Percentiles rank a stretch among this genome's conserved stretches.
Conservation (phyloP, 2,797 vertebrate genomes). For the Alexandromys oeconomus region DNA sequence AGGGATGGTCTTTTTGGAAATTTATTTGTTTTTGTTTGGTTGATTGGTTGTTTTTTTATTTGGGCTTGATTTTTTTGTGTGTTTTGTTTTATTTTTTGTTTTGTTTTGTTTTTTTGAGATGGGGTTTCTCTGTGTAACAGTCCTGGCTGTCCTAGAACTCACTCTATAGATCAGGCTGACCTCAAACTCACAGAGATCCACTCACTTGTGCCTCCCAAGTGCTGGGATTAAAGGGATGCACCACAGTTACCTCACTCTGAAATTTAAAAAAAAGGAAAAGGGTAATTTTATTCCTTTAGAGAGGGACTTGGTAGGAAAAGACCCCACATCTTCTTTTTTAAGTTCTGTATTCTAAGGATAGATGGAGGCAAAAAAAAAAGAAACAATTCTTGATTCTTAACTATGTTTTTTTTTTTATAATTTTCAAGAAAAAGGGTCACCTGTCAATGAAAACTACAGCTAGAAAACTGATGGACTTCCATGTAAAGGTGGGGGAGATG, state of each 20-base stretch:
- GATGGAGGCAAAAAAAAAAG: not conserved
- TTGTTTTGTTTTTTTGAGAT: not conserved
- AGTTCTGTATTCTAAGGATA: not conserved
- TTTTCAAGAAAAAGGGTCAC: not conserved
- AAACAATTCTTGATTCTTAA: not conserved
- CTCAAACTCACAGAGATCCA: not conserved
- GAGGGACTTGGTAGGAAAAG: not conserved
- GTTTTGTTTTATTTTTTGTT: too few relatives aligned
- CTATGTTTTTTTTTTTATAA: not conserved
- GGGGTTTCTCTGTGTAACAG: not conserved
- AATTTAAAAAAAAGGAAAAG: not conserved
- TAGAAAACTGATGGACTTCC: not conserved
- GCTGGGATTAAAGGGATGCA: accelerated
- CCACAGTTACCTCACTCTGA: not conserved
- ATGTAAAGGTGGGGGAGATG: not conserved
- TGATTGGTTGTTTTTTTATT: not conserved
- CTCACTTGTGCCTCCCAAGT: not conserved
- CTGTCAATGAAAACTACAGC: not conserved
- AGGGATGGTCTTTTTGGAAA: not conserved
- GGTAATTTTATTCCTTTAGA: not conserved
- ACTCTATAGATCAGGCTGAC: not conserved
- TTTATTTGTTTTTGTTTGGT: not conserved
- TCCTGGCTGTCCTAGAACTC: not conserved
- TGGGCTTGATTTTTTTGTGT: not conserved
- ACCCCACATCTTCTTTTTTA: not conserved